A percentile compares a stretch with the other conserved stretches of the same genome.
These are phyloP conservation scores for Endomychus coccineus DNA, from an alignment of 2,888 invertebrate species.

Conservation along the genomic window DNA sequence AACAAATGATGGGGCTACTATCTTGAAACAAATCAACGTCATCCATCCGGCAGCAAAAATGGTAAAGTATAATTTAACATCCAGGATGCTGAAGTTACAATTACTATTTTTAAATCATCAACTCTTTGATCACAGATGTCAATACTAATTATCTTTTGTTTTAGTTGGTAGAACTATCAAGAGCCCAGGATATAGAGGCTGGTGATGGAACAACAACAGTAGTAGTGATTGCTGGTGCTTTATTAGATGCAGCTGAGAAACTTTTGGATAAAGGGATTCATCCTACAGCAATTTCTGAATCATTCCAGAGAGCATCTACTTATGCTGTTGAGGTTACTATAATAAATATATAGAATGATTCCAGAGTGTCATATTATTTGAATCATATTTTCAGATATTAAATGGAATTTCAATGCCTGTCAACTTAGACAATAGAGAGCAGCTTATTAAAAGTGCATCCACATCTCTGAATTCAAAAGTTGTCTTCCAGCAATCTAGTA, in stretches of 20 bases:
- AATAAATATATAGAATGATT: background rate
- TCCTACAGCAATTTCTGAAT: slow-evolving; percentile 94
- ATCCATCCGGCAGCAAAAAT: slow-evolving; percentile 98
- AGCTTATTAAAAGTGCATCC: slow-evolving; percentile 88
- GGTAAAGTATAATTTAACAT: slow-evolving; percentile 57
- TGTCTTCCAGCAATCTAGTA: slow-evolving; percentile 94
- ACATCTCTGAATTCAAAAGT: slow-evolving; percentile 98
- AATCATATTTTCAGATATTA: slow-evolving; percentile 50
- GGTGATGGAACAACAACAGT: slow-evolving; percentile 99
- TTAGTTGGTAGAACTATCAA: slow-evolving; percentile 92
- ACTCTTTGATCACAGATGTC: too few species aligned
- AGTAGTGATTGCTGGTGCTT: slow-evolving; percentile 92
- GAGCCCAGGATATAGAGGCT: slow-evolving; percentile 98
- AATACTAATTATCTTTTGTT: slow-evolving; percentile 26
- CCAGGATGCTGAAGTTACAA: too few species aligned
- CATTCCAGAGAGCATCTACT: slow-evolving; percentile 81
- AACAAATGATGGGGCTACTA: slow-evolving; percentile 99
- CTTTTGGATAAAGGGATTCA: slow-evolving; percentile 91
- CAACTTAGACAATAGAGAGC: slow-evolving; percentile 77
- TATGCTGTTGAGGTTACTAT: slow-evolving; percentile 57
- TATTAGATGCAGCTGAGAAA: slow-evolving; percentile 91
- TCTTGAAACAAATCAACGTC: slow-evolving; percentile 97
- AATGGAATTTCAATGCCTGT: slow-evolving; percentile 79
- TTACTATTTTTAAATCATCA: background rate
- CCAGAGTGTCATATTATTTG: slow-evolving; percentile 1